These are phyloP conservation scores for Heliothis virescens DNA, from an alignment of 1,140 invertebrate genomes.

Conservation along the genomic window DNA sequence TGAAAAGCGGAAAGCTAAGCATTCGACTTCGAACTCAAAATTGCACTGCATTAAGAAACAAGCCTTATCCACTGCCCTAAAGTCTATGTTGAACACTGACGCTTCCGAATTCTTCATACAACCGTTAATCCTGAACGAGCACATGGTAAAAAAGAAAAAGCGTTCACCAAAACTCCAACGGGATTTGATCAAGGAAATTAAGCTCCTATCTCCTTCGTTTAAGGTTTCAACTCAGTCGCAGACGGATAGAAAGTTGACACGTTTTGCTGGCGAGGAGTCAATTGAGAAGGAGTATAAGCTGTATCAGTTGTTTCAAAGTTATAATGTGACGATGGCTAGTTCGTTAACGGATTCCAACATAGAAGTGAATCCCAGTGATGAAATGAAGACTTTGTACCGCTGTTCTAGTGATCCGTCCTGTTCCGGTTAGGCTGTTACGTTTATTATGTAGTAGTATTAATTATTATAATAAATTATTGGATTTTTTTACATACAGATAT, in stretches of 20 bases:
- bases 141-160: conserved; percentile 41
- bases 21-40: conserved; percentile 58
- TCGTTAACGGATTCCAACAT: conserved; percentile 57
- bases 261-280: conserved; percentile 6
- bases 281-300: conserved; percentile 60
- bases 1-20: not conserved
- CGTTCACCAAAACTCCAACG: conserved; percentile 46
- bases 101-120: not conserved
- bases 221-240: conserved; percentile 63
- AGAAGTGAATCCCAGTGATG: conserved; percentile 56
- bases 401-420: conserved; percentile 68
- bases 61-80: conserved; percentile 59
- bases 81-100: conserved; percentile 52
- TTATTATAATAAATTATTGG: no score
- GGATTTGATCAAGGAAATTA: conserved; percentile 61
- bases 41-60: conserved; percentile 61
- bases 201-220: conserved; percentile 54
- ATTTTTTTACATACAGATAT: no score
- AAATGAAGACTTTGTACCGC: conserved; percentile 71
- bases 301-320: conserved; percentile 60
- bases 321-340: conserved; percentile 53
- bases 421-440: conserved; percentile 67
- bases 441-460: not conserved
- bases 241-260: conserved; percentile 55
- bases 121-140: not conserved